Evolutionary conservation across 1,140 invertebrate species (phyloP), one percentile per base, ranked within the genome.

Genomic region (Drosophila busckii): DNA sequence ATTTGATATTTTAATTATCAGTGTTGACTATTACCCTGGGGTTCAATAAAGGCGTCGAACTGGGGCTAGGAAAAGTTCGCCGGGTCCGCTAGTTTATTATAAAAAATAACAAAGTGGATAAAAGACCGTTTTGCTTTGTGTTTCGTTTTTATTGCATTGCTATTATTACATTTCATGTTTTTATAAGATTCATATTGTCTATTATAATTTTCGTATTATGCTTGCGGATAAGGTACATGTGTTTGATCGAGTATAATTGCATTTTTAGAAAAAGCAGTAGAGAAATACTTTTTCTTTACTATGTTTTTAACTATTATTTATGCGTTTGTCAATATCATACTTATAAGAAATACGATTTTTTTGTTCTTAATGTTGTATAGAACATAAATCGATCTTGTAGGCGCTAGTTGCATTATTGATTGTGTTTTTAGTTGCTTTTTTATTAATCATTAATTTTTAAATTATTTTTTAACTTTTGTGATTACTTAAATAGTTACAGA

Each of bases 151-250:
- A 58, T 76, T 76, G 53, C 56, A 50, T 52, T 68, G 32, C 10
- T 78, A 58, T 32, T 76, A 70, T 75, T 55, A 60, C 17, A 50
- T 44, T 49, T 60, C 20, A n/a, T 40, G 17, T 40, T 29, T 64
- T 52, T 44, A 46, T 63, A n/a, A 34, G 52, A 44, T 65, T 62
- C 55, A 64, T 34, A 22, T 28, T 32, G 34, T 59, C 31, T 75
- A 53, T 75, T 78, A 71, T 78, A 59, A 44, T 41, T 55, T 32
- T 16, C 56, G 28, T 78, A 68, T 76, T 76, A 76, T 76, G n/a
- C 31, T 13, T 45, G 31, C 8, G 40, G 31, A 41, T 26, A 42
- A 31, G 52, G 29, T 68, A 45, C 20, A 34, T 19, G 4, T 42
- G 26, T 20, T 12, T 40, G 41, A 45, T 61, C 46, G 52, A 26